Conservation (phyloP, 2,888 invertebrate species). For the Chrysopilus asiliformis region DNA sequence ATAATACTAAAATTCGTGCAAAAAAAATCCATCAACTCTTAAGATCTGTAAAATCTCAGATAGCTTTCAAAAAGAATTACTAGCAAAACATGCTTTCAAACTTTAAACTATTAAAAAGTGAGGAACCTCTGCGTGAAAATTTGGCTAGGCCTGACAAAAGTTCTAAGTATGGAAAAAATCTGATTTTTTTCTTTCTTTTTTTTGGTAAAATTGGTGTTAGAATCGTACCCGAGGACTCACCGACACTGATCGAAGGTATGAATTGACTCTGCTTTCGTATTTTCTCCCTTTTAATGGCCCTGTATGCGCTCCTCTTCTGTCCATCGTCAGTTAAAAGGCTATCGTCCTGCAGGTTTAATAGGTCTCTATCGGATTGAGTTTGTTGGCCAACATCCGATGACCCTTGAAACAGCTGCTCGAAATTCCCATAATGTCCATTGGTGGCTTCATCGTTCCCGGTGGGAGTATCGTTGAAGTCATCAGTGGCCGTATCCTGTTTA, state of each 20-base stretch:
- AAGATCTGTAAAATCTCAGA: too few species aligned
- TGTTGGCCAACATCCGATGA: neutral
- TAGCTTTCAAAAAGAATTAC: too few species aligned
- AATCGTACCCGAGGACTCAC: conserved; percentile 22
- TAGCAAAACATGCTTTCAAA: too few species aligned
- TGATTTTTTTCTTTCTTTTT: too few species aligned
- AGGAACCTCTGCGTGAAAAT: too few species aligned
- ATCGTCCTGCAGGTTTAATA: too few species aligned
- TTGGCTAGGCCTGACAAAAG: too few species aligned
- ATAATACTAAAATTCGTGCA: too few species aligned
- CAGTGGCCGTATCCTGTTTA: conserved; percentile 4
- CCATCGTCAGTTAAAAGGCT: conserved; percentile 8
- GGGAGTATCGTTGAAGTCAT: conserved; percentile 6
- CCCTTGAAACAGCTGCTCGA: neutral
- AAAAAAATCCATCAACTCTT: too few species aligned
- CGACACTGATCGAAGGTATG: conserved; percentile 32
- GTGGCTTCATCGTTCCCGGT: conserved; percentile 7
- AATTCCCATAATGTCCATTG: neutral
- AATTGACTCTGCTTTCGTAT: conserved; percentile 18
- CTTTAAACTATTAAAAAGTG: too few species aligned
- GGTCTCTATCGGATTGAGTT: neutral
- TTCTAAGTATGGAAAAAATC: too few species aligned
- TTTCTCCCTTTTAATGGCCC: conserved; percentile 20
- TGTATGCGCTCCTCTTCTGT: conserved; percentile 16
- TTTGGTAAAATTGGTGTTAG: too few species aligned